Evolutionary conservation across 2,113 vertebrate genomes (phyloP), one percentile per base, ranked within the genome.

Genomic region (Noctilio leporinus): DNA sequence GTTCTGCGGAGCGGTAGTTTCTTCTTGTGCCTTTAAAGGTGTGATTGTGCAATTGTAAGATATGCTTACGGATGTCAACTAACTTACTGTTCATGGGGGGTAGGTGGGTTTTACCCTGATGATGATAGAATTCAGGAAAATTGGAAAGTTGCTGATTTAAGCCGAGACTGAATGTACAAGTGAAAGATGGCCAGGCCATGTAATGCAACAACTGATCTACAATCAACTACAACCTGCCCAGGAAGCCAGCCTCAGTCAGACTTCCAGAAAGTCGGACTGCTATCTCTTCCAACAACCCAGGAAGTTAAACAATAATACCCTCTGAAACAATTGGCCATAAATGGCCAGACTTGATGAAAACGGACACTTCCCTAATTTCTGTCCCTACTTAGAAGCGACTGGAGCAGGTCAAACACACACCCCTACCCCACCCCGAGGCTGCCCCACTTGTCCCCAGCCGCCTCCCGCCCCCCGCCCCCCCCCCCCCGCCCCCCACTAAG

Each of bases 391-490:
- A 81, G 20, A 51, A 43, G 6, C 17, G 38, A 38, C 40, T 4
- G 45, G 22, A 70, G 22, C 70, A 67, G 47, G 64, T 16, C 45
- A 49, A 0, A 15, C 2, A 20, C 0, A n/a, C 0, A 1, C 28
- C 43, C 10, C 51, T 19, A 24, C 30, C 1, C 1, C 0, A 73
- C 4, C 45, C 22, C 2, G 8, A 0, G n/a, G 64, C 19, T 2
- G 7, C 40, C n/a, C 15, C 9, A 1, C 35, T 15, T 59, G 57
- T 11, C 5, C 40, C 10, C 4, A 22, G 53, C 64, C 7, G 9
- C 33, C 24, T 8, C 62, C 65, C 28, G 55, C 64, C 51, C n/a
- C 55, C 0, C 0, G 11, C 55, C 77, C 33, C 38, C 30, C 64
- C 20, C 30, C 43, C 51, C 33, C 49, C 33, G 1, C 1, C 51